Base-by-base conservation (phyloP, 2,797 vertebrate genomes). In the Galago senegalensis region DNA sequence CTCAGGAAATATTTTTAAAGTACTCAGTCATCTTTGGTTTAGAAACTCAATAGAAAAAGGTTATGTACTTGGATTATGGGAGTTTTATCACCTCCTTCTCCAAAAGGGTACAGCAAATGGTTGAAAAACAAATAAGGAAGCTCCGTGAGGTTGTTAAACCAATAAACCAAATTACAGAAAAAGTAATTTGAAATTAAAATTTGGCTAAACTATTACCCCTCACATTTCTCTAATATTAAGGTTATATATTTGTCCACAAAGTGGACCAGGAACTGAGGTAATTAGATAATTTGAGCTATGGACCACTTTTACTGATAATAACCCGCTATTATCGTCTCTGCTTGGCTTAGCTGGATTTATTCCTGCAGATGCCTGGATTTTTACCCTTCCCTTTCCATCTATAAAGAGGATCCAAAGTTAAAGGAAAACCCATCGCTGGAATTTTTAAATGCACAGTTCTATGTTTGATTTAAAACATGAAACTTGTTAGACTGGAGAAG, bases 401-500 rank as follows among this genome's bases (percentile, higher is more conserved):
- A 75, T 18, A 81, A 67, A 65, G 61, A 94, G 2, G 29, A 67
- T 65, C 70, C 31, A 96, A 92, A 80, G 49, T 27, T 56, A 97
- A 96, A 85, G 65, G 69, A 49, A 88, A 97, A 92, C 49, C 20
- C 40, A 37, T 67, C 76, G 56, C 23, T 90, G 61, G 37, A 87
- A 90, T 81, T 84, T 84, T 89, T 87, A 69, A 89, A 87, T 70
- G 14, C 21, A 73, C 40, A 92, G 37, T 80, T 87, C 7, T 37
- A 89, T 29, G 56, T 49, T 89, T 92, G 96, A 90, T 87, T 91
- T n/a, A 81, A 96, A 95, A 65, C 56, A 81, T 63, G 56, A 79
- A 87, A 77, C 2, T 31, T 96, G 46, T 80, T 65, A 72, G 43
- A 25, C 21, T 87, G 23, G 23, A 96, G 27, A 92, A 67, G 3